Conservation (phyloP, 2,797 vertebrate genomes). For the Hozukius guyotensis region DNA sequence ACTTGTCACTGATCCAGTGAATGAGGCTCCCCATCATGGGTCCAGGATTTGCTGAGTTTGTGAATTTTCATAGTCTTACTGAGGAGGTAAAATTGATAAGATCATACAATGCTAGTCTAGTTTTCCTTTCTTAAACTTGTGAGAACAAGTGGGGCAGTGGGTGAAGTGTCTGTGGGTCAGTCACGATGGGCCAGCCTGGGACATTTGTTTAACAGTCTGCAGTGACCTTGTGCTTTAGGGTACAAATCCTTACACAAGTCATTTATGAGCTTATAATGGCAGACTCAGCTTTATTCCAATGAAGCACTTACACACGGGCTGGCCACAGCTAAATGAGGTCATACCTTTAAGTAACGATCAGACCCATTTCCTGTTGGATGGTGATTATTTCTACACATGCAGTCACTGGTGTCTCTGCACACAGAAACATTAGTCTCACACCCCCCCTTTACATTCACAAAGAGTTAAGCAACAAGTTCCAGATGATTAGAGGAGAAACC, state of each 20-base stretch:
- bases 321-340: conserved; percentile 54
- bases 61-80: not conserved
- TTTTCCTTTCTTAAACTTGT: not conserved
- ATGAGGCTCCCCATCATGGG: not conserved
- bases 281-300: conserved; percentile 19
- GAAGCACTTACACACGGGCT: conserved; percentile 8
- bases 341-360: conserved; percentile 45
- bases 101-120: accelerated
- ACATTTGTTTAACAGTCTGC: conserved; percentile 1
- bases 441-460: not conserved
- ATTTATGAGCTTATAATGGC: conserved; percentile 51
- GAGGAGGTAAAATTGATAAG: accelerated
- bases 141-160: conserved; percentile 51
- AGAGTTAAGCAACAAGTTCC: not conserved
- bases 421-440: not conserved
- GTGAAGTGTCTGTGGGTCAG: conserved; percentile 29
- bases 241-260: conserved; percentile 15
- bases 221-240: conserved; percentile 10
- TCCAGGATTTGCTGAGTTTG: not conserved
- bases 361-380: conserved; percentile 32
- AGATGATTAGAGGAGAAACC: not conserved
- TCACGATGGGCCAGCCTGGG: not conserved
- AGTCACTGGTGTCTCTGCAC: conserved; percentile 8
- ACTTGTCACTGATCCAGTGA: not conserved
- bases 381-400: conserved; percentile 35